Evolutionary conservation across 2,888 invertebrate species (phyloP), one percentile per base, ranked within the genome.

Genomic region (Pristionchus mayeri): DNA sequence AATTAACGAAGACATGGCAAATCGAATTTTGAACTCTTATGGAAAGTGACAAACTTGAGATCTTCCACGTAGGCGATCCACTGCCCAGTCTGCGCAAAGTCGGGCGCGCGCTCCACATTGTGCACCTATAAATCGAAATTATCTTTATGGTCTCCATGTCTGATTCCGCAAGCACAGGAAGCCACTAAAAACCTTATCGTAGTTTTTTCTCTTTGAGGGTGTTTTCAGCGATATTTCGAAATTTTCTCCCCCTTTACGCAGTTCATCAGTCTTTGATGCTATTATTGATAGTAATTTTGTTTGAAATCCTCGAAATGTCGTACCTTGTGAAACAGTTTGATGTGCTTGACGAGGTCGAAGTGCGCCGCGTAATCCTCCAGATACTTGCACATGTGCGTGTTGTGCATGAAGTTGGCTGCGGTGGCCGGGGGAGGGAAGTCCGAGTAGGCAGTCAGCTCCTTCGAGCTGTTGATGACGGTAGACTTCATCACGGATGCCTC

Each of bases 401-500:
- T 89, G 75, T 89, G 89, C 89, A 90, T 90, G 84, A 87, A 90
- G 80, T 90, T 90, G n/a, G 89, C 87, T 86, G 91, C 93, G 13
- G 93, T 88, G 54, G 90, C 89, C 1, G 93, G 93, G 0, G 93
- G 93, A 2, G 94, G 94, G 86, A 94, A 94, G 88, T 94, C 93
- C 48, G 93, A 93, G 71, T 90, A 93, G 13, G 93, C 91, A 9
- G 90, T 92, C 89, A 93, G 91, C 86, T 93, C 93, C 88, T 94
- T 94, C 82, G 93, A 93, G 2, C 93, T 92, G 88, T 93, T 93
- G 88, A 93, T 93, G 34, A 93, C 91, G 0, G 93, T 93, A 6
- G 91, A 90, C 50, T 92, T 90, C 91, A 93, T 93, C 13, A 93
- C 93, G 0, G 92, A 93, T 0, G 90, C 89, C 81, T 89, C 90